Conservation (phyloP, 2,113 vertebrate species). For the Petrocephalus microphthalmus region DNA sequence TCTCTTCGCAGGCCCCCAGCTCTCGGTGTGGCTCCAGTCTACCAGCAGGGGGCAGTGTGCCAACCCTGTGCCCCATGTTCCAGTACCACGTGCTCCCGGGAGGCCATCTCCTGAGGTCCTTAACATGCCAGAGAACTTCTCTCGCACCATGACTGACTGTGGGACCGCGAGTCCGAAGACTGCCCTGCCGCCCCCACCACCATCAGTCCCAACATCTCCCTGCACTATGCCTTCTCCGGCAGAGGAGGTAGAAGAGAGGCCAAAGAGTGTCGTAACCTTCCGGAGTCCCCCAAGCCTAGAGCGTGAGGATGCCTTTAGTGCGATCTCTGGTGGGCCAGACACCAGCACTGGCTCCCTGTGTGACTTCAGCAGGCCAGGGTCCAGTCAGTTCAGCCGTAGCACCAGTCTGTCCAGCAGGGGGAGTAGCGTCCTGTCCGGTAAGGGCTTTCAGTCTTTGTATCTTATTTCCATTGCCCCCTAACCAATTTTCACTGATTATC, state of each 20-base stretch:
- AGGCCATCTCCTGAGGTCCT: slow-evolving; percentile 6
- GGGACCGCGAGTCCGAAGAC: slow-evolving; percentile 9
- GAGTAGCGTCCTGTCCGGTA: slow-evolving; percentile 41
- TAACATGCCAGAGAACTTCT: neutral
- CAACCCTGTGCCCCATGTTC: slow-evolving; percentile 31
- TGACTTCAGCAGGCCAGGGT: slow-evolving; percentile 32
- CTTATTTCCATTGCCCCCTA: slow-evolving; percentile 6
- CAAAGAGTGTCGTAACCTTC: neutral
- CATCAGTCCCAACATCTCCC: neutral
- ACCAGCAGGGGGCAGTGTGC: slow-evolving; percentile 31
- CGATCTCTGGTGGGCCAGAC: slow-evolving; percentile 17
- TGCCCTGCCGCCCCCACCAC: neutral
- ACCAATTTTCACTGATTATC: neutral
- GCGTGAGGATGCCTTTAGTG: neutral
- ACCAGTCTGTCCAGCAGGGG: slow-evolving; percentile 33
- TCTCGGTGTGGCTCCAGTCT: neutral
- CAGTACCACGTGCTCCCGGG: neutral
- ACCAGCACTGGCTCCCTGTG: slow-evolving; percentile 29
- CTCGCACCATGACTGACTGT: neutral
- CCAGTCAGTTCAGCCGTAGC: slow-evolving; percentile 42
- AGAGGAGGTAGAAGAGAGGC: neutral
- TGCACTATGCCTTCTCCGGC: neutral
- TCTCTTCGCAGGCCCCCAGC: slow-evolving; percentile 26
- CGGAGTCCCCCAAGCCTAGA: neutral
- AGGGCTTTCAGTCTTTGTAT: neutral